Conservation (phyloP, 92 coral and sea anemone species). For the Epizoanthus illoricatus region DNA sequence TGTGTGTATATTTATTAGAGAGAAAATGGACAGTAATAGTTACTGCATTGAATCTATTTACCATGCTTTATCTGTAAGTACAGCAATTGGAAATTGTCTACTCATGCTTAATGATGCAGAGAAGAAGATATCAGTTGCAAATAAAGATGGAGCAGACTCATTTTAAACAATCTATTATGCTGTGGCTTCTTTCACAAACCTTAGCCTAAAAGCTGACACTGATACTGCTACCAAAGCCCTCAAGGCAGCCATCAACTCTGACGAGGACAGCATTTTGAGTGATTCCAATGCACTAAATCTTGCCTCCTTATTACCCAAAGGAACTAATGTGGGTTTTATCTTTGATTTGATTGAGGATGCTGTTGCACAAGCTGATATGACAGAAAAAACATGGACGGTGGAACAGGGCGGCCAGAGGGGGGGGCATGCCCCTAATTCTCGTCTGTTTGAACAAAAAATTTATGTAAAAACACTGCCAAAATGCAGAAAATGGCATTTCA, state of each 20-base stretch:
- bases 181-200: conserved; percentile 63
- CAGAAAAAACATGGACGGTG: conserved; percentile 69
- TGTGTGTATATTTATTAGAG: conserved; percentile 80
- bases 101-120: conserved; percentile 65
- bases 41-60: conserved; percentile 60
- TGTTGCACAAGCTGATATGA: conserved; percentile 98
- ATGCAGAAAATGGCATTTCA: too few species aligned
- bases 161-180: conserved; percentile 61
- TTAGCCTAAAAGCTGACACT: conserved; percentile 74
- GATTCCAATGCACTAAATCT: conserved; percentile 76
- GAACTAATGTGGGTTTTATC: conserved; percentile 79
- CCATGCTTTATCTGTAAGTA: conserved; percentile 69
- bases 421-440: too few species aligned
- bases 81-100: conserved; percentile 68
- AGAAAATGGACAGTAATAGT: conserved; percentile 71
- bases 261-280: conserved; percentile 82
- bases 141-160: conserved; percentile 74
- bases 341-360: conserved; percentile 94
- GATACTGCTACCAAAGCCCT: conserved; percentile 69
- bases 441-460: too few species aligned
- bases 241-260: conserved; percentile 72
- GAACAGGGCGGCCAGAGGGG: too few species aligned
- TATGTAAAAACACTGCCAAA: too few species aligned
- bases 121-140: conserved; percentile 62
- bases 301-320: conserved; percentile 67